phyloP scores from a whole-genome alignment of 2,888 invertebrate genomes.

The Bimastos eiseni region DNA sequence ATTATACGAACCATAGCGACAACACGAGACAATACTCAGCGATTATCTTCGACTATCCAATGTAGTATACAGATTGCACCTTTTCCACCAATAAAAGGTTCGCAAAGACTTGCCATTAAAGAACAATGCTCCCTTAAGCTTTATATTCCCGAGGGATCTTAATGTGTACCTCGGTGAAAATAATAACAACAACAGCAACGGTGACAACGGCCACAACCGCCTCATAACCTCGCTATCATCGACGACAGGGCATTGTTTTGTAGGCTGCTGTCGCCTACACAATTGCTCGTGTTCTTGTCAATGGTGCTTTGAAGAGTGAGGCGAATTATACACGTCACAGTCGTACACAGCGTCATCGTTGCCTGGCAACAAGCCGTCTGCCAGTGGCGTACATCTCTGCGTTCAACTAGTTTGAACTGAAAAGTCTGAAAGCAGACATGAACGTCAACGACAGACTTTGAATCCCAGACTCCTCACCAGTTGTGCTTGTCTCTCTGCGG shows the following conservation, averaged over 20 bases:
- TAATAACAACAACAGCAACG: background rate
- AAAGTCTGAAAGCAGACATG: conserved; percentile 35
- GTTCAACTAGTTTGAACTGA: conserved; percentile 32
- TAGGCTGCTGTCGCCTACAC: background rate
- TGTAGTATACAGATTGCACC: too few species aligned
- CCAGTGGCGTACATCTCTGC: conserved; percentile 37
- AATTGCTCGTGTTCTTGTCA: background rate
- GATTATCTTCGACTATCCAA: too few species aligned
- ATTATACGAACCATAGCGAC: too few species aligned
- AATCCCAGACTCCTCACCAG: background rate
- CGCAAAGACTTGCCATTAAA: too few species aligned
- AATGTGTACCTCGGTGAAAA: background rate
- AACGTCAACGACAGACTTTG: conserved; percentile 1
- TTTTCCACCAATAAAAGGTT: too few species aligned
- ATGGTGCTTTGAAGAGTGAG: background rate
- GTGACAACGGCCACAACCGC: background rate
- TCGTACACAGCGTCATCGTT: background rate
- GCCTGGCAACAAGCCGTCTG: conserved; percentile 17
- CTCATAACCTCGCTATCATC: background rate
- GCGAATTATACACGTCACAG: background rate
- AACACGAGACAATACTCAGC: too few species aligned
- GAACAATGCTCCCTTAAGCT: too few species aligned
- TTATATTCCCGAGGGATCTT: too few species aligned
- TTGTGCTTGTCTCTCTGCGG: background rate
- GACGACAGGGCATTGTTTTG: background rate